A percentile compares a stretch with the other conserved stretches of the same genome.
Conservation (phyloP, 2,113 vertebrate genomes). For the Pyxicephalus adspersus region DNA sequence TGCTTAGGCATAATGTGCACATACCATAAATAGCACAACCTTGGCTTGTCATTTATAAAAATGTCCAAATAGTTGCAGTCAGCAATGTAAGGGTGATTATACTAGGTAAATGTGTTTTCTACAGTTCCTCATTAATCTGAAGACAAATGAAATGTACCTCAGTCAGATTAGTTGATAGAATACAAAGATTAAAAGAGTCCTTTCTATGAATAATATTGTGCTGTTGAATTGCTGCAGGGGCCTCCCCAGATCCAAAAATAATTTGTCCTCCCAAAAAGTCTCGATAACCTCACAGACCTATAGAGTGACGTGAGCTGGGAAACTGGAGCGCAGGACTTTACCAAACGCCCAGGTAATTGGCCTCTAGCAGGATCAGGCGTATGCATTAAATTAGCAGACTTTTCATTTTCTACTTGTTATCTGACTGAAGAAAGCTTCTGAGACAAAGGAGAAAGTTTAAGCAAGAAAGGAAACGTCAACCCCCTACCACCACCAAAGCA, state of each 20-base stretch:
- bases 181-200: background rate
- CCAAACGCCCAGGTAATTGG: background rate
- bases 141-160: too few relatives aligned
- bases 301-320: background rate
- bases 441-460: background rate
- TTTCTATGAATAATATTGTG: conserved; percentile 26
- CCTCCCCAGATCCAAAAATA: background rate
- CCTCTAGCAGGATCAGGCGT: background rate
- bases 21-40: too few relatives aligned
- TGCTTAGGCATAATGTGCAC: too few relatives aligned
- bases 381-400: conserved; percentile 20
- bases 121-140: too few relatives aligned
- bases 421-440: conserved; percentile 25
- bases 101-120: too few relatives aligned
- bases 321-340: background rate
- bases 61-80: too few relatives aligned
- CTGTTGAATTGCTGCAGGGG: background rate
- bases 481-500: background rate
- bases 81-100: too few relatives aligned
- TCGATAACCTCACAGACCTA: background rate
- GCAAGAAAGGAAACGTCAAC: background rate
- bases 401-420: conserved; percentile 32
- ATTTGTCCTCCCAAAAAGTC: conserved; percentile 1
- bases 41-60: too few relatives aligned
- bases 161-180: too few relatives aligned